phyloP scores from a whole-genome alignment of 2,797 vertebrate genomes.

The Pseudochirops cupreus region DNA sequence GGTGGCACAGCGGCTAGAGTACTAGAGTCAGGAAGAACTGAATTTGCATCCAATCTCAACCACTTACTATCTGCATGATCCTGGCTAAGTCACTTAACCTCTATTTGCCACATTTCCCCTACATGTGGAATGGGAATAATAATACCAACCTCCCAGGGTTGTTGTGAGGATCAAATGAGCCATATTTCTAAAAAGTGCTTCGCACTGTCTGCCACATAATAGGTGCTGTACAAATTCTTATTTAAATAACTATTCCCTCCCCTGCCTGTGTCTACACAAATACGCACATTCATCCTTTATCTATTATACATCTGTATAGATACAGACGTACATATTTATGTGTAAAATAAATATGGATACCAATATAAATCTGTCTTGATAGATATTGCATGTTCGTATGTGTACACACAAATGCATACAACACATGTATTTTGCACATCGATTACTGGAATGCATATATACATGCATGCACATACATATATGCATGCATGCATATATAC shows the following conservation, averaged over 20 bases:
- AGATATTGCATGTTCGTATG: neutral
- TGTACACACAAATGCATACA: neutral
- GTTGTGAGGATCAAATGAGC: neutral
- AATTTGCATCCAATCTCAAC: neutral
- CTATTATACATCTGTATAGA: neutral
- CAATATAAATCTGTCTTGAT: neutral
- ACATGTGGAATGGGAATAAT: neutral
- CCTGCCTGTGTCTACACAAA: neutral
- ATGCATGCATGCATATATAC: too few relatives aligned
- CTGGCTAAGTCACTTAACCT: neutral
- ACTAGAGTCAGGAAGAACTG: neutral
- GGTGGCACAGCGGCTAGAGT: neutral
- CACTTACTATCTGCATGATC: neutral
- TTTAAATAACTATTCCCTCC: neutral
- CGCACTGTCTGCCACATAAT: neutral
- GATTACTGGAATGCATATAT: neutral
- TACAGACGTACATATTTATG: neutral
- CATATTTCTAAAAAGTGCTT: neutral
- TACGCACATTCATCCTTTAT: neutral
- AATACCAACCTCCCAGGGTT: neutral
- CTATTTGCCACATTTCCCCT: neutral
- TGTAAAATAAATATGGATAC: neutral
- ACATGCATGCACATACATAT: neutral
- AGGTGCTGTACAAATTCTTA: neutral
- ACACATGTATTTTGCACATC: neutral